A percentile compares a stretch with the other conserved stretches of the same genome.
phyloP scores from a whole-genome alignment of 2,797 vertebrate species.

The Rhynchotus rufescens region DNA sequence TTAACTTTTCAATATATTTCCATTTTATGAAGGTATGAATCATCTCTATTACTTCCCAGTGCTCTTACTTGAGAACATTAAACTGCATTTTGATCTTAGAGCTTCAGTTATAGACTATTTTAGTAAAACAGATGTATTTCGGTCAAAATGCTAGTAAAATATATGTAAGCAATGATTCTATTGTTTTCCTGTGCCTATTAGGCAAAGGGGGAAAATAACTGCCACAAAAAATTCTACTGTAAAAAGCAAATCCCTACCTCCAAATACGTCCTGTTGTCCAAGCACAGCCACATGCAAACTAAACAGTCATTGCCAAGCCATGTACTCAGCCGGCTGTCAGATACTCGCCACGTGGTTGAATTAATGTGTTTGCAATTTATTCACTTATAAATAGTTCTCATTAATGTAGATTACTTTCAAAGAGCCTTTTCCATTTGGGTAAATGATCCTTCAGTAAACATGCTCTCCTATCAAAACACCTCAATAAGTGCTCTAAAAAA shows the following conservation, averaged over 20 bases:
- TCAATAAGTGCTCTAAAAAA: neutral
- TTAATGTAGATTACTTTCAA: neutral
- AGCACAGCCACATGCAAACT: neutral
- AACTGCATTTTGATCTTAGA: neutral
- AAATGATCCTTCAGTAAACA: neutral
- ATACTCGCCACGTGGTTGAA: neutral
- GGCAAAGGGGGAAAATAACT: neutral
- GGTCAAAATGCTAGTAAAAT: conserved; percentile 3
- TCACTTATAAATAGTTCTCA: neutral
- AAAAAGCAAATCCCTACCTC: neutral
- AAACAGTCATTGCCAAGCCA: neutral
- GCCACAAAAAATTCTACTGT: neutral
- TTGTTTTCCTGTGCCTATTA: neutral
- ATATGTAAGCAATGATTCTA: conserved; percentile 1
- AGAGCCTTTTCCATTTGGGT: neutral
- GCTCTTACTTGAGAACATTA: neutral
- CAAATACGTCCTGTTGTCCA: neutral
- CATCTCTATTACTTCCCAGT: neutral
- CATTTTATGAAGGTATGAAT: conserved; percentile 44
- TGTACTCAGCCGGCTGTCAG: neutral
- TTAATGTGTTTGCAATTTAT: neutral
- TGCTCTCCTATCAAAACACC: neutral
- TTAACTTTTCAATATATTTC: conserved; percentile 33
- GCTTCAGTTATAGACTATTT: neutral
- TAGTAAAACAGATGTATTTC: neutral